phyloP scores from a whole-genome alignment of 30 jellyfish, hydroid and myxozoan species.

The Aurelia aurita complex sp. Pacific region DNA sequence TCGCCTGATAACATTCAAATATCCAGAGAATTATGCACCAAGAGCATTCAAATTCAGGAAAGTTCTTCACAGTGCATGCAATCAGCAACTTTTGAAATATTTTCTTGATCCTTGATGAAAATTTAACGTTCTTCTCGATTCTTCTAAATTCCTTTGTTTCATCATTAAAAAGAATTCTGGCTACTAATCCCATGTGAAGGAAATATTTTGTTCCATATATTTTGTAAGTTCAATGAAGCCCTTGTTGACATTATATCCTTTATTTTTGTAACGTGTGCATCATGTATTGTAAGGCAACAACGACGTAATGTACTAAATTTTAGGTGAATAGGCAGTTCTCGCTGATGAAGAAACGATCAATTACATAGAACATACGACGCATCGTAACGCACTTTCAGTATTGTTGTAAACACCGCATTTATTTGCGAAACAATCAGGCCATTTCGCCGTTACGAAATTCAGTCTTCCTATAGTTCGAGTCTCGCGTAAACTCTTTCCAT shows the following conservation, averaged over 20 bases:
- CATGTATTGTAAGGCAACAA: background rate
- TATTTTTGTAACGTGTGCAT: background rate
- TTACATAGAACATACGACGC: slow-evolving; percentile 66
- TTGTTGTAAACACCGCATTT: slow-evolving; percentile 21
- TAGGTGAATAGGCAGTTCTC: background rate
- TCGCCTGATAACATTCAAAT: too few species aligned
- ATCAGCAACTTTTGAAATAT: too few species aligned
- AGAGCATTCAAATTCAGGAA: too few species aligned
- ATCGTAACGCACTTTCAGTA: slow-evolving; percentile 14
- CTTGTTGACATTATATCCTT: background rate
- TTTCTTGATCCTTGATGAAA: too few species aligned
- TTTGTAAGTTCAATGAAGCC: background rate
- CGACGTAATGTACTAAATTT: background rate
- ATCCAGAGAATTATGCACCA: too few species aligned
- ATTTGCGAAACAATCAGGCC: slow-evolving; percentile 47
- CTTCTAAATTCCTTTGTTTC: too few species aligned
- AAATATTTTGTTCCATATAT: too few species aligned
- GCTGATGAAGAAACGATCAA: too few species aligned
- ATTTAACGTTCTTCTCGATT: too few species aligned
- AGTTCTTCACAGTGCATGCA: too few species aligned
- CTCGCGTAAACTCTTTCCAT: slow-evolving; percentile 30
- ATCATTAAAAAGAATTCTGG: too few species aligned
- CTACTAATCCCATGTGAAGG: too few species aligned
- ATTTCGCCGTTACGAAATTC: slow-evolving; percentile 48
- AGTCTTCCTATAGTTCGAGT: slow-evolving; percentile 28